A percentile compares a stretch with the other conserved stretches of the same genome.
phyloP scores from a whole-genome alignment of 2,113 vertebrate species.

The Athene cunicularia region DNA sequence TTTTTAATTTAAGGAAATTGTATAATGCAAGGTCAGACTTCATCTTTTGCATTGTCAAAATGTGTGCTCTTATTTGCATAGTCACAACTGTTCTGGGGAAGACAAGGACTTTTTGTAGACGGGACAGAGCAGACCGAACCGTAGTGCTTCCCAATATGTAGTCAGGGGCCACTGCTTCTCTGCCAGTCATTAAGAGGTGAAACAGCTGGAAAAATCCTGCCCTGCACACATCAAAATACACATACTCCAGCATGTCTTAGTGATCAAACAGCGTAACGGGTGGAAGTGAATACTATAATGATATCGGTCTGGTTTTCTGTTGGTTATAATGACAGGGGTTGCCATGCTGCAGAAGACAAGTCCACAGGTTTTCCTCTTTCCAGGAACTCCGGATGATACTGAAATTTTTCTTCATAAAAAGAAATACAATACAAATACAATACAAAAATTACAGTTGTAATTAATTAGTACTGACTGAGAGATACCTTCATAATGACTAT shows the following conservation, averaged over 20 bases:
- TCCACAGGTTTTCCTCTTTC: background rate
- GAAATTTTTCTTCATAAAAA: background rate
- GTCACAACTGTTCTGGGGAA: background rate
- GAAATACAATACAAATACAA: too few relatives aligned
- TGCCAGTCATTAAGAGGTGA: background rate
- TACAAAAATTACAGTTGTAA: background rate
- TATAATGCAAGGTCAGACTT: background rate
- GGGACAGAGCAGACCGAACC: background rate
- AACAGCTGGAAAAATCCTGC: background rate
- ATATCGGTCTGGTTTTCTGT: background rate
- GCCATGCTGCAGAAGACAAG: background rate
- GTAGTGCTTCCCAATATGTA: accelerated
- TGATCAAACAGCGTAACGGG: accelerated
- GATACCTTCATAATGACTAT: background rate
- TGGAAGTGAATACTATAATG: background rate
- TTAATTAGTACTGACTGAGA: background rate
- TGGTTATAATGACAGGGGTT: background rate
- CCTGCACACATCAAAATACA: background rate
- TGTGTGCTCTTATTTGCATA: background rate
- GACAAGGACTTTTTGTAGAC: background rate
- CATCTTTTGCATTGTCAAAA: background rate
- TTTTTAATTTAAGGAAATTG: background rate
- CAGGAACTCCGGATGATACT: background rate
- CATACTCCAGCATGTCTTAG: background rate
- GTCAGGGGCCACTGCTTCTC: background rate